These are phyloP conservation scores for Hemistola chrysoprasaria DNA, from an alignment of 2,888 invertebrate genomes.

Conservation along the genomic window DNA sequence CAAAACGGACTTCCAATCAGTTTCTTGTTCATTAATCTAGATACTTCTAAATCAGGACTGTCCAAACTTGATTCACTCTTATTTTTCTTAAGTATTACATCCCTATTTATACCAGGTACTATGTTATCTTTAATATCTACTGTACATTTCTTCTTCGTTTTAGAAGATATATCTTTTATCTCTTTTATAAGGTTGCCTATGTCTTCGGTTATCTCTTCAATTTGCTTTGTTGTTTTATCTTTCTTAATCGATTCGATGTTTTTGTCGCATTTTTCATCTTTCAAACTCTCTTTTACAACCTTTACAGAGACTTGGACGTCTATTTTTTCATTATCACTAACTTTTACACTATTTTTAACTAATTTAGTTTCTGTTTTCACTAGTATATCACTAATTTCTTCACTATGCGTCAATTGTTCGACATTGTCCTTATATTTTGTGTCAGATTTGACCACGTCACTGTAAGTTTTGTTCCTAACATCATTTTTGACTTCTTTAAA, in stretches of 20 bases:
- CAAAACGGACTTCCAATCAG: constrained; percentile 62
- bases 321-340: constrained; percentile 43
- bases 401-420: constrained; percentile 49
- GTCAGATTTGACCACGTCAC: constrained; percentile 44
- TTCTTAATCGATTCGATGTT: constrained; percentile 32
- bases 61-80: constrained; percentile 78
- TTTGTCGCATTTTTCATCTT: constrained; percentile 35
- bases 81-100: constrained; percentile 75
- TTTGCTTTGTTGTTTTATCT: constrained; percentile 57
- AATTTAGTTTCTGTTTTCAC: constrained; percentile 51
- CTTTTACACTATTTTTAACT: constrained; percentile 48
- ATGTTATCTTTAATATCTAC: constrained; percentile 43
- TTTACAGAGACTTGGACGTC: constrained; percentile 50
- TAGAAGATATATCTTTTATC: constrained; percentile 55
- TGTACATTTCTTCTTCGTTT: constrained; percentile 41
- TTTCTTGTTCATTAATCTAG: constrained; percentile 70
- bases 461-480: constrained; percentile 30
- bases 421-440: constrained; percentile 44
- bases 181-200: constrained; percentile 67
- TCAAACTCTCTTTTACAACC: constrained; percentile 43
- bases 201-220: constrained; percentile 66
- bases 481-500: constrained; percentile 14
- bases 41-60: constrained; percentile 77
- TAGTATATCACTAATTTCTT: constrained; percentile 42
- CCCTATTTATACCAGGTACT: constrained; percentile 62